Evolutionary conservation across 2,888 invertebrate genomes (phyloP).

Genomic region (Coleophora flavipennella): DNA sequence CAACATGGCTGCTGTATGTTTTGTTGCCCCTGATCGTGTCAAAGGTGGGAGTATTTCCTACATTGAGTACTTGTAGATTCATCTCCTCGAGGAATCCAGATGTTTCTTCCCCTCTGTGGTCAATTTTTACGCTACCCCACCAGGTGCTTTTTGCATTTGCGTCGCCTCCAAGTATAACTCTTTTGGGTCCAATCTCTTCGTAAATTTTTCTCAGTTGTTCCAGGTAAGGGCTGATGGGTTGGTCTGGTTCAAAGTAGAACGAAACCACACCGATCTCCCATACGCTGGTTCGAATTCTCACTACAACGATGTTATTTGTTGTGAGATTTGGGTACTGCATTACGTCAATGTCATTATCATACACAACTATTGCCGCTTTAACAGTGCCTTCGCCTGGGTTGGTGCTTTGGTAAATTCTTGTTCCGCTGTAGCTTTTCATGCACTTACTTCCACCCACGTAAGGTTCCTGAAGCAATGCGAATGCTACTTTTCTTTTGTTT

Average conservation of each 20-base stretch:
- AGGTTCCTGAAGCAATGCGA: too few relatives aligned
- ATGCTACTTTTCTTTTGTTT: too few relatives aligned
- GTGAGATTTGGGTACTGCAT: too few relatives aligned
- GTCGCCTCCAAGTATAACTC: slow-evolving; percentile 11
- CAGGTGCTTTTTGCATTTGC: slow-evolving; percentile 14
- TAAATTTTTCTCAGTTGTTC: slow-evolving; percentile 3
- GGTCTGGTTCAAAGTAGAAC: slow-evolving; percentile 13
- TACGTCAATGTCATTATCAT: too few relatives aligned
- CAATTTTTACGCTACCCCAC: slow-evolving; percentile 10
- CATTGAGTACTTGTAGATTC: slow-evolving; percentile 18
- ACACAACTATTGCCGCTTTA: too few relatives aligned
- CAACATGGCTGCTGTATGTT: slow-evolving; percentile 14
- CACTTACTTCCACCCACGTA: too few relatives aligned
- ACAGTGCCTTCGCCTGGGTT: too few relatives aligned
- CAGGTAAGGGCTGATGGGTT: slow-evolving; percentile 7
- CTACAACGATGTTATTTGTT: slow-evolving; percentile 15
- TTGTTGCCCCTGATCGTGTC: slow-evolving; percentile 13
- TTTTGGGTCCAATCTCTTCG: not conserved
- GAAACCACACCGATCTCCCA: slow-evolving; percentile 12
- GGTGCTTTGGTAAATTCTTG: too few relatives aligned
- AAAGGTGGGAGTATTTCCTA: slow-evolving; percentile 18
- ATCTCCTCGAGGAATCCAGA: slow-evolving; percentile 7
- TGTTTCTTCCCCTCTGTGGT: slow-evolving; percentile 14
- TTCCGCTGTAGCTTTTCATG: too few relatives aligned
- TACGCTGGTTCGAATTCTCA: slow-evolving; percentile 8